Evolutionary conservation across 2,797 vertebrate species (phyloP).

Genomic region (Aphelocoma californica): DNA sequence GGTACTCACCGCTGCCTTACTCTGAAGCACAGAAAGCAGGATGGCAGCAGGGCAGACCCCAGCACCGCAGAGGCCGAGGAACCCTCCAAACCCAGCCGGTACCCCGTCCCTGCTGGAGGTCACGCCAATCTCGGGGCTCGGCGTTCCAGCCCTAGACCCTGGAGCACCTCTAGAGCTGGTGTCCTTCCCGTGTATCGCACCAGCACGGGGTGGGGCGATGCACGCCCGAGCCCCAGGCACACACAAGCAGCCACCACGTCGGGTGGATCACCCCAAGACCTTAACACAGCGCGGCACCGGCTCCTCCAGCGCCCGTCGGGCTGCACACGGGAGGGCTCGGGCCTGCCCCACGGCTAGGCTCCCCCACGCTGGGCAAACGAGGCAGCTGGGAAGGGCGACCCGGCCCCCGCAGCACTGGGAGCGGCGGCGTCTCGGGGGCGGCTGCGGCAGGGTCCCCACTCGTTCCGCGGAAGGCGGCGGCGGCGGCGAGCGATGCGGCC

Average conservation of each 20-base stretch:
- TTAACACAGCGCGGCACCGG: not conserved
- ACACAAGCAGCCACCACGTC: not conserved
- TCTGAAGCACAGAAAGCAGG: not conserved
- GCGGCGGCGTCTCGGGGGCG: not conserved
- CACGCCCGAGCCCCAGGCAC: not conserved
- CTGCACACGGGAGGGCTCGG: not conserved
- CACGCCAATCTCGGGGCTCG: rapidly evolving
- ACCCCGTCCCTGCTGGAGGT: not conserved
- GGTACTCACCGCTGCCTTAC: no score
- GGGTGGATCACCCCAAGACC: not conserved
- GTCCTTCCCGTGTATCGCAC: no score
- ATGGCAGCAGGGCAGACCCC: not conserved
- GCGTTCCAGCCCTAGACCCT: not conserved
- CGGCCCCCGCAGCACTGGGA: not conserved
- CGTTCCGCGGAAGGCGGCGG: not conserved
- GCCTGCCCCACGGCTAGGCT: not conserved
- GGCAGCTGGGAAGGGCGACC: not conserved
- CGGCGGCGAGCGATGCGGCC: not conserved
- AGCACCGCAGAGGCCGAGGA: not conserved
- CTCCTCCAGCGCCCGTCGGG: not conserved
- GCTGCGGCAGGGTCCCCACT: not conserved
- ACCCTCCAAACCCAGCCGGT: not conserved
- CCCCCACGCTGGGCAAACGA: not conserved
- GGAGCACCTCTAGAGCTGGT: not conserved
- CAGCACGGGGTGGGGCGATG: no score